phyloP scores from a whole-genome alignment of 2,797 vertebrate genomes.

The Acropternis orthonyx region DNA sequence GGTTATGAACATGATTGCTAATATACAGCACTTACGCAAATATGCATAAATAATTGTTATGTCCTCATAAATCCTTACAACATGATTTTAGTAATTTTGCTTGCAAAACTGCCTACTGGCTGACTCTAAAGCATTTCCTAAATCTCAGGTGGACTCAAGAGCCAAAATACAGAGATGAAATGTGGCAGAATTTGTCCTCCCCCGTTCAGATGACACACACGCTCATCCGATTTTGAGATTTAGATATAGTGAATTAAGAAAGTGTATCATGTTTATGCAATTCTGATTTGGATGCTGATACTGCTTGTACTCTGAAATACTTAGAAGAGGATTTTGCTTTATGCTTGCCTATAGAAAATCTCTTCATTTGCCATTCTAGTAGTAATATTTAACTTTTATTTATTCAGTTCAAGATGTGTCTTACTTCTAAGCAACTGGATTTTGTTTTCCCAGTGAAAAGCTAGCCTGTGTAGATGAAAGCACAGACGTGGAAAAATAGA shows the following conservation, averaged over 20 bases:
- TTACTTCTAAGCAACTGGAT: conserved; percentile 52
- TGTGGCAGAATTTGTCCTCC: not conserved
- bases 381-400: conserved; percentile 37
- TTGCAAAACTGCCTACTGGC: not conserved
- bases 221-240: not conserved
- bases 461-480: not conserved
- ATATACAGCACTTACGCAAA: not conserved
- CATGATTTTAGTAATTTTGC: not conserved
- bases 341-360: conserved; percentile 9
- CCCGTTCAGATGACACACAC: not conserved
- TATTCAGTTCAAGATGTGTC: conserved; percentile 31
- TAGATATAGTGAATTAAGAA: conserved; percentile 11
- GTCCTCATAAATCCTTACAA: conserved; percentile 7
- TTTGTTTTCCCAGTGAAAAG: conserved; percentile 38
- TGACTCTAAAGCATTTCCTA: not conserved
- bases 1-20: conserved; percentile 31
- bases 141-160: not conserved
- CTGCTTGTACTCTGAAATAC: not conserved
- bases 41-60: conserved; percentile 24
- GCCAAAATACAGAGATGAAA: not conserved
- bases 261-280: not conserved
- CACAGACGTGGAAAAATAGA: not conserved
- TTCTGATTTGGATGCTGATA: conserved; percentile 29
- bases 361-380: conserved; percentile 27
- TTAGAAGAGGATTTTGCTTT: conserved; percentile 37